Base-by-base conservation (phyloP, 2,113 vertebrate species). In the Alethe castanea region DNA sequence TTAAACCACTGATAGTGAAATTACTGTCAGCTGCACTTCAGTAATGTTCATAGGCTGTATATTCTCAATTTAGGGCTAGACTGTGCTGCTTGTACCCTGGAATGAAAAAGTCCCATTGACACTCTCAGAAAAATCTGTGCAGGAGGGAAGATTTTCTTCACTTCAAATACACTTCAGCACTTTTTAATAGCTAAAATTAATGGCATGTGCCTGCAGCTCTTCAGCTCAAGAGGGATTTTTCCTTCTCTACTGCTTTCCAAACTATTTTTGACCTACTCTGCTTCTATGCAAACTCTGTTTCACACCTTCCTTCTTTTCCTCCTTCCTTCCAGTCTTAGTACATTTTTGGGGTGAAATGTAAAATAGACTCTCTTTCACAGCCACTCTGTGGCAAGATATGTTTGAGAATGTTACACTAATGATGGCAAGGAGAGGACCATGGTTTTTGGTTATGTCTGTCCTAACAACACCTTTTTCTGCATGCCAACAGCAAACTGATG, bases 121-220 rank as follows among this genome's bases (percentile, higher is more conserved):
- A 33, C 35, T 61, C 35, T 52, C 9, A 62, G 53, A 76, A 44
- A 54, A 52, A 3, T 62, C 33, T 47, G 3, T 80, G 3, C 25
- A 62, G 72, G 35, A 70, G 17, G 23, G 23, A 81, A 40, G 45
- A 54, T 81, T 94, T 86, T 72, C 6, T 40, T 40, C 40, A 40
- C 40, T 40, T 40, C 54, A 86, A 83, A 61, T 83, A 70, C 16
- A 67, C 29, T 38, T 80, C 60, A 78, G 47, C 35, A 52, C 35
- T 83, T 90, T 85, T 76, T 85, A 90, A 59, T 73, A 80, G 24
- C 33, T 69, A 70, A 88, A 91, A 90, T 59, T 77, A 82, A 81
- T 90, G 85, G 36, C 3, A 12, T 62, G 33, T 71, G 60, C 67
- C 65, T 86, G 47, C 26, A 66, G 74, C 62, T 74, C 19, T 82